Conservation (phyloP, 2,113 vertebrate species). For the Varanus salvator region DNA sequence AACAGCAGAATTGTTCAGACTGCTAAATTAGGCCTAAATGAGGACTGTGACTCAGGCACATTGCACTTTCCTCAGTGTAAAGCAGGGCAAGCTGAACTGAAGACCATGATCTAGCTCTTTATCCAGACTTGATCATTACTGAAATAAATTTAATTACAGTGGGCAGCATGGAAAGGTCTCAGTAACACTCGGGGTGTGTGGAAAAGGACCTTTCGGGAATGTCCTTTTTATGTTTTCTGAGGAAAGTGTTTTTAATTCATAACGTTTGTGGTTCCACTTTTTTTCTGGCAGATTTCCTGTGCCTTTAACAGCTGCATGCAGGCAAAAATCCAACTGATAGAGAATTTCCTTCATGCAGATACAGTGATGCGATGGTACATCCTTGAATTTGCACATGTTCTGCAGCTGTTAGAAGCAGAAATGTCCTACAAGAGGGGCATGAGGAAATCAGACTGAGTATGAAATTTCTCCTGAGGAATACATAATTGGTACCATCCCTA, state of each 20-base stretch:
- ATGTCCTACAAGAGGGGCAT: not conserved
- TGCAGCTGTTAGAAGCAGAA: not conserved
- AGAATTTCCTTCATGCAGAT: not conserved
- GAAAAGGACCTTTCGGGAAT: not conserved
- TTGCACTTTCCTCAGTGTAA: not conserved
- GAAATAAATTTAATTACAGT: not conserved
- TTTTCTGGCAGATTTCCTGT: too few species aligned
- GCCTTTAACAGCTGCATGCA: not conserved
- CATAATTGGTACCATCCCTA: not conserved
- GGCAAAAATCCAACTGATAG: not conserved
- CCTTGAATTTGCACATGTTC: not conserved
- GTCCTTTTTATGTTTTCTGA: slow-evolving; percentile 9
- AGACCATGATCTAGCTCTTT: slow-evolving; percentile 4
- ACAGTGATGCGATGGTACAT: not conserved
- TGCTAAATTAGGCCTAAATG: not conserved
- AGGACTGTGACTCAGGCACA: accelerated
- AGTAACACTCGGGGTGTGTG: too few species aligned
- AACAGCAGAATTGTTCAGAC: not conserved
- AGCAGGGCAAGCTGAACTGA: not conserved
- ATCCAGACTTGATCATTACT: slow-evolving; percentile 6
- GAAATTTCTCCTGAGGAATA: slow-evolving; percentile 1
- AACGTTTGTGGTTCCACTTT: not conserved
- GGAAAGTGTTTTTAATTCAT: not conserved
- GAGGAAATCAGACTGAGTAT: not conserved
- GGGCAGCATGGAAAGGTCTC: not conserved